A percentile compares a stretch with the other conserved stretches of the same genome.
Conservation (phyloP, 2,113 vertebrate genomes). For the Micronycteris hirsuta region DNA sequence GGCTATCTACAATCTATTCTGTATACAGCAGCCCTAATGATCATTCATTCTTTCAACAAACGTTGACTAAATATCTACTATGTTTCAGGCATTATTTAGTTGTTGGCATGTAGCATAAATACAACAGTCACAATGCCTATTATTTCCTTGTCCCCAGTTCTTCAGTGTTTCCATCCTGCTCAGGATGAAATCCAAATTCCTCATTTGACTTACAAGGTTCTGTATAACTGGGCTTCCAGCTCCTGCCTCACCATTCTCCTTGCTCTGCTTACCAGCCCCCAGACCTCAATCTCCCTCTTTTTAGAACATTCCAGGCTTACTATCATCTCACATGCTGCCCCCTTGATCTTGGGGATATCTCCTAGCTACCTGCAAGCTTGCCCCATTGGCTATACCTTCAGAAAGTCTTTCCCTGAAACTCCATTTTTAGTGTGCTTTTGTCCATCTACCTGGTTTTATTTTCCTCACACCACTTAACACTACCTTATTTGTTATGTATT, state of each 20-base stretch:
- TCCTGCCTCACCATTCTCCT: neutral
- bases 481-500: neutral
- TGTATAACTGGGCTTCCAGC: fast-evolving
- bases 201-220: neutral
- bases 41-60: neutral
- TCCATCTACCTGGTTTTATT: neutral
- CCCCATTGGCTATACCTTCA: neutral
- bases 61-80: neutral
- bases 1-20: neutral
- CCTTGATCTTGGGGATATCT: neutral
- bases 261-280: neutral
- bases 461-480: neutral
- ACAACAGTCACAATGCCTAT: neutral
- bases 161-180: neutral
- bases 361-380: neutral
- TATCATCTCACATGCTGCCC: neutral
- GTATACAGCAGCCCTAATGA: neutral
- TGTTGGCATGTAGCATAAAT: neutral
- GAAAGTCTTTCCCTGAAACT: neutral
- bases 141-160: neutral
- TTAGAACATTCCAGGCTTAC: neutral
- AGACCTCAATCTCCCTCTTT: neutral
- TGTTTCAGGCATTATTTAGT: neutral
- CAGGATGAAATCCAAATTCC: neutral
- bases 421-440: neutral